These are phyloP conservation scores for Calameuta idolon DNA, from an alignment of 2,888 invertebrate genomes.

Conservation along the genomic window DNA sequence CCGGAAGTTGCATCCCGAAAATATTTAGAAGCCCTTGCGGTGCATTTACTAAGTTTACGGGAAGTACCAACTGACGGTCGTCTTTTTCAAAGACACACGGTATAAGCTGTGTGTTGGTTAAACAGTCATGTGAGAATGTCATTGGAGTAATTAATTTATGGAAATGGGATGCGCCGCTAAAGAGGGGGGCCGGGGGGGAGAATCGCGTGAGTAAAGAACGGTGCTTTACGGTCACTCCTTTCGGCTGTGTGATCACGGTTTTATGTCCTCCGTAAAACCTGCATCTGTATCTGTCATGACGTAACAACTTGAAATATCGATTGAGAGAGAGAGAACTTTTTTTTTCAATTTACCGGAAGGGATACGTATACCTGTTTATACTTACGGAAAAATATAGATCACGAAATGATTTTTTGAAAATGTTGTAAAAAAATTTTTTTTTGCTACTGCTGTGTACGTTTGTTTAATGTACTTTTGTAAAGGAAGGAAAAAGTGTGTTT, in stretches of 20 bases:
- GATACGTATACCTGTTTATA: not conserved
- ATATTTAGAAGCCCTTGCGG: not conserved
- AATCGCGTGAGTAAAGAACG: not conserved
- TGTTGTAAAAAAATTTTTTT: too few relatives aligned
- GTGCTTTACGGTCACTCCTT: not conserved
- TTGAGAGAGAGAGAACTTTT: not conserved
- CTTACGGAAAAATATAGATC: not conserved
- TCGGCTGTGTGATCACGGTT: not conserved
- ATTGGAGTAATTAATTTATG: conserved; percentile 8
- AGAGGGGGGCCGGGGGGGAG: too few relatives aligned
- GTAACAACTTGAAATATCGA: not conserved
- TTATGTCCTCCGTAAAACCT: not conserved
- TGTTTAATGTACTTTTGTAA: not conserved
- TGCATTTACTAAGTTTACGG: not conserved
- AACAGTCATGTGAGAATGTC: not conserved
- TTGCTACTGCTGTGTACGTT: not conserved
- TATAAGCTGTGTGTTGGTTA: not conserved
- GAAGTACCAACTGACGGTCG: not conserved
- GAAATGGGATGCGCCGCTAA: not conserved
- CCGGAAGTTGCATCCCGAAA: not conserved
- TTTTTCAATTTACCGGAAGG: not conserved
- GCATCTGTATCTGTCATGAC: not conserved
- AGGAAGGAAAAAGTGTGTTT: not conserved
- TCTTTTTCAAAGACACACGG: not conserved
- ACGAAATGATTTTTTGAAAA: not conserved